Base-by-base conservation (phyloP, 2,797 vertebrate genomes). In the Helicolenus hilgendorfi region DNA sequence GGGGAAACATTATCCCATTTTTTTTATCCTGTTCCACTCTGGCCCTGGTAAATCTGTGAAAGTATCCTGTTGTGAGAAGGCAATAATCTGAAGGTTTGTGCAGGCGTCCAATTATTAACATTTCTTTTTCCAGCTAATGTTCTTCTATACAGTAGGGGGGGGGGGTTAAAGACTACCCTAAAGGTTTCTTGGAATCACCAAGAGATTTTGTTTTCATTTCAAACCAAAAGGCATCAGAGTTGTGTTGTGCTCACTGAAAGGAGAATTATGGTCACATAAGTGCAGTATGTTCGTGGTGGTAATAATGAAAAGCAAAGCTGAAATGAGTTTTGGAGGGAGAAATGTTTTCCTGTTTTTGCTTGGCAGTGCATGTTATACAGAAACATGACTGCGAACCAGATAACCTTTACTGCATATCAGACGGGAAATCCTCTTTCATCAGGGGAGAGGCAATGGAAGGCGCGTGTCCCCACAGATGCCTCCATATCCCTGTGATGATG, bases 341-440 rank as follows among this genome's bases (percentile, higher is more conserved):
- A 91, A 88, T 90, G 84, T 78, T 88, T 94, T 84, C 70, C 89
- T 91, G 85, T 94, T 95, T 95, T 92, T 93, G 87, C 91, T 91
- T 86, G 87, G 91, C 89, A 78, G 78, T 83, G 91, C 93, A 88
- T 95, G 91, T 92, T 93, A 89, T 93, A 96, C 92, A 93, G 91
- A 94, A 89, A 92, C 89, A 93, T 83, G 86, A 90, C 83, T 91
- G 87, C 63, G n/a, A 93, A 93, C 94, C 78, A 78, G 94, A 97
- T 97, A 97, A 96, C 96, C 97, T 96, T 95, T 95, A 87, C 91
- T 87, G 89, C 90, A 90, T 89, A 94, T 92, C 93, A 92, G 95
- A 93, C 67, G 78, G 94, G 93, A 97, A 96, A 96, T 95, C 92
- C 90, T 91, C 94, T 95, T 96, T 96, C 93, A 96, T 92, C 89